Evolutionary conservation across 2,888 invertebrate species (phyloP), one percentile per base, ranked within the genome.

Genomic region (Drosophila melanosoma): DNA sequence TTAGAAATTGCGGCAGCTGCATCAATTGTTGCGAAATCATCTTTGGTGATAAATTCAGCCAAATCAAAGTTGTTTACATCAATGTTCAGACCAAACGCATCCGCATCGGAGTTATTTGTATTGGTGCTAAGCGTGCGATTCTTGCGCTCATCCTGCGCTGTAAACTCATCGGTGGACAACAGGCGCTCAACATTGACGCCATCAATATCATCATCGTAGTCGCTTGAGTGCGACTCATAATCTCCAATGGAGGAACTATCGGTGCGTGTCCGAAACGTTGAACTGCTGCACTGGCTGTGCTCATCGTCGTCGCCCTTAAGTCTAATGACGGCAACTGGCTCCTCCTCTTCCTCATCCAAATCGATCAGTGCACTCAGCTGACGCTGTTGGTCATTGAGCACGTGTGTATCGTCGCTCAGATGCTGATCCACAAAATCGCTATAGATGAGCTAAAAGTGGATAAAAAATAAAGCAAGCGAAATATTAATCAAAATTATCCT

Each of bases 141-240:
- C 64, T 91, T 92, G 17, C 74, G 76, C 17, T 80, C 74, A 7
- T 66, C 51, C 2, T 69, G 32, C 26, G 62, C 35, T 3, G 23
- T 23, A n/a, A 65, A 40, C 0, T 17, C 35, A 29, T 81, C 69
- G 1, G 20, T 15, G 1, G 53, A 29, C 45, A 66, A 10, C 38
- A 81, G 12, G 12, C 35, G 29, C 6, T 53, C 42, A 17, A 71
- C 77, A 15, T 32, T 42, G 12, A 59, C 58, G 12, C 72, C 60
- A 54, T 69, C 75, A 51, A 82, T 78, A 2, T 91, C 91, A 68
- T 92, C 91, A 38, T 92, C 92, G 64, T 93, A 93, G 65, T 93
- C 93, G 75, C 93, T 93, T 6, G 93, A 88, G 58, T 93, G 93
- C 54, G 93, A 93, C 76, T 93, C 93, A 74, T 93, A 93, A 65